Base-by-base conservation (phyloP, 2,113 vertebrate species). In the Perca flavescens region DNA sequence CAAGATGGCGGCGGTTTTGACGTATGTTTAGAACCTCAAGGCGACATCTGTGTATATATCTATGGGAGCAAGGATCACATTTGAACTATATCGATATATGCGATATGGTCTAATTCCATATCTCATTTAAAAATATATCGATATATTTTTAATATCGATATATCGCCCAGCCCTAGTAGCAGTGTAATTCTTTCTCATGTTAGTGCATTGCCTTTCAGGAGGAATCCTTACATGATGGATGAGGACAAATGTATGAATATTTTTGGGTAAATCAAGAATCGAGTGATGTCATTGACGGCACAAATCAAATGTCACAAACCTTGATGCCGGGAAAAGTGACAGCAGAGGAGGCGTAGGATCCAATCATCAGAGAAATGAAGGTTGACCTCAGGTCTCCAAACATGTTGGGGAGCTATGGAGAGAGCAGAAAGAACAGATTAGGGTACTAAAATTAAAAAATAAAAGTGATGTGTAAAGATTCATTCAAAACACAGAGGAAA, bases 251-350 rank as follows among this genome's bases (percentile, higher is more conserved):
- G 3, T n/a, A 36, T 60, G 31, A 15, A 56, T 40, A 52, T 69
- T 69, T 58, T 13, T 2, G 34, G 19, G 0, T 52, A 16, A 22
- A 22, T 74, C 16, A 47, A 22, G 21, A 84, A n/a, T 21, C 3
- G 5, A 12, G n/a, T 8, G 50, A 15, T 11, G 10, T 43, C 9
- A 43, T 0, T 43, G 40, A 40, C 4, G 12, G 11, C 5, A 31
- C 5, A 52, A 34, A 31, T 58, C 0, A 11, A 31, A 19, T 79
- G 0, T 67, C 93, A 99, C 40, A 43, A 43, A 43, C 97, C 97
- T 99, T 99, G 89, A 99, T 96, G 84, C 97, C 98, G 0, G 98
- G 98, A 88, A 99, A 99, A 49, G 98, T 99, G 91, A 99, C 98
- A 1, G 98, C 98, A 0, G 98, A 99, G 63, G 98, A 99, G 56